Percentiles rank a stretch among this genome's conserved stretches.
Conservation (phyloP, 2,113 vertebrate genomes). For the Athene noctua region DNA sequence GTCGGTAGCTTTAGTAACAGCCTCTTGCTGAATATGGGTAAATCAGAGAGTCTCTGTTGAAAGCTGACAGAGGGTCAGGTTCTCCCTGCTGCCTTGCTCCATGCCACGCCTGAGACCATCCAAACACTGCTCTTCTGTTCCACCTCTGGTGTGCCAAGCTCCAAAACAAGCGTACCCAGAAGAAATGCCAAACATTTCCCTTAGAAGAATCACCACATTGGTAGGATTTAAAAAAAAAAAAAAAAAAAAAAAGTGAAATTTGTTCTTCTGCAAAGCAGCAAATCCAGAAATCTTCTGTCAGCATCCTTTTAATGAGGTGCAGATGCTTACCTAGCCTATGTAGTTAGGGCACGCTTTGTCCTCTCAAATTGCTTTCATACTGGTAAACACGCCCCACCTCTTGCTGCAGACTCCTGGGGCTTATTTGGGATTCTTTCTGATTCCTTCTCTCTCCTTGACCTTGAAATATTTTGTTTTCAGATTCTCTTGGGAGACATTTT, state of each 20-base stretch:
- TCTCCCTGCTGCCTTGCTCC: not conserved
- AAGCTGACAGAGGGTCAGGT: not conserved
- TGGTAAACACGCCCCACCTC: not conserved
- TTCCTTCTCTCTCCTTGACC: not conserved
- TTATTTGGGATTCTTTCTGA: not conserved
- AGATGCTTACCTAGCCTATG: not conserved
- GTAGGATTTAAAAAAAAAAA: not conserved
- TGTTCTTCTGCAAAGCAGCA: not conserved
- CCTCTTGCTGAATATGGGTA: not conserved
- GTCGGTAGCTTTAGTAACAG: not conserved
- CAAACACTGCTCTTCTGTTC: not conserved
- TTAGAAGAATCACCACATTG: not conserved
- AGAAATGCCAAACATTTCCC: not conserved
- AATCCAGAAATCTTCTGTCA: not conserved
- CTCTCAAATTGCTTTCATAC: not conserved
- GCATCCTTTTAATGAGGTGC: not conserved
- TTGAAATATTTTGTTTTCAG: not conserved
- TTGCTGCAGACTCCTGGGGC: not conserved
- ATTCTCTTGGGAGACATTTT: not conserved
- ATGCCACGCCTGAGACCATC: not conserved
- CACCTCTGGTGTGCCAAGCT: not conserved
- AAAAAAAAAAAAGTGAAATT: not conserved
- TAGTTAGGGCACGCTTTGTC: not conserved
- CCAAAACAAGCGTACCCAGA: accelerated
- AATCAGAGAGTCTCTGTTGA: not conserved